These are phyloP conservation scores for Platygyra sinensis DNA, from an alignment of 64 coral and sea anemone species.

Conservation along the genomic window DNA sequence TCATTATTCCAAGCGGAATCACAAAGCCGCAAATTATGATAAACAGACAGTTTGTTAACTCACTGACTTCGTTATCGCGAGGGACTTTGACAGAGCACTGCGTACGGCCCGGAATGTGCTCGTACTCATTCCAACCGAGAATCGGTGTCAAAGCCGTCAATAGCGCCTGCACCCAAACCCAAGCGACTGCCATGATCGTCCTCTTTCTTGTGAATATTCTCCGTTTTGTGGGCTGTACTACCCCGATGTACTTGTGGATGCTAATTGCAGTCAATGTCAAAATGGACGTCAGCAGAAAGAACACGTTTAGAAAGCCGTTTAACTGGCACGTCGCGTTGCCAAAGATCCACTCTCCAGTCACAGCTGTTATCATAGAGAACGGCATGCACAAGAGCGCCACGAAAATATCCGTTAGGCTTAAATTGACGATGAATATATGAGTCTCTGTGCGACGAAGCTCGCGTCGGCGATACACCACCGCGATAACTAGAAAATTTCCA, in stretches of 20 bases:
- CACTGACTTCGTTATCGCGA: slow-evolving; percentile 4
- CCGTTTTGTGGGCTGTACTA: slow-evolving; percentile 28
- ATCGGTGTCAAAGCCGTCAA: slow-evolving; percentile 61
- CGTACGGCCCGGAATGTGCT: slow-evolving; percentile 62
- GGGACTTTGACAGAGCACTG: slow-evolving; percentile 73
- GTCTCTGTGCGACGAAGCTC: slow-evolving; percentile 66
- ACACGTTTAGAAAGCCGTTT: slow-evolving; percentile 76
- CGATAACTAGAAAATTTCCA: slow-evolving; percentile 68
- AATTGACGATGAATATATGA: slow-evolving; percentile 70
- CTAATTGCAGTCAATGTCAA: slow-evolving; percentile 79
- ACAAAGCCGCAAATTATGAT: slow-evolving; percentile 75
- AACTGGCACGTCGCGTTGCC: slow-evolving; percentile 50
- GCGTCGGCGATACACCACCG: slow-evolving; percentile 58
- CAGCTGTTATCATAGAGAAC: slow-evolving; percentile 62
- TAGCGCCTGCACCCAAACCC: slow-evolving; percentile 66
- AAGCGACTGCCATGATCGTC: slow-evolving; percentile 30
- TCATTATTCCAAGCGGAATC: slow-evolving; percentile 73
- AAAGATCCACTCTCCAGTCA: slow-evolving; percentile 60
- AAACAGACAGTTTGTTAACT: slow-evolving; percentile 67
- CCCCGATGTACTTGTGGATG: slow-evolving; percentile 68
- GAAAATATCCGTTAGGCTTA: slow-evolving; percentile 70
- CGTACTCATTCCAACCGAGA: slow-evolving; percentile 69
- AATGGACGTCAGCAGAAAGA: slow-evolving; percentile 65
- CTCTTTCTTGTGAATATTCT: slow-evolving; percentile 56
- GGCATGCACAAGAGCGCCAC: slow-evolving; percentile 75